Evolutionary conservation across 2,888 invertebrate genomes (phyloP), one percentile per base, ranked within the genome.

Genomic region (Ornithoptera alexandrae): DNA sequence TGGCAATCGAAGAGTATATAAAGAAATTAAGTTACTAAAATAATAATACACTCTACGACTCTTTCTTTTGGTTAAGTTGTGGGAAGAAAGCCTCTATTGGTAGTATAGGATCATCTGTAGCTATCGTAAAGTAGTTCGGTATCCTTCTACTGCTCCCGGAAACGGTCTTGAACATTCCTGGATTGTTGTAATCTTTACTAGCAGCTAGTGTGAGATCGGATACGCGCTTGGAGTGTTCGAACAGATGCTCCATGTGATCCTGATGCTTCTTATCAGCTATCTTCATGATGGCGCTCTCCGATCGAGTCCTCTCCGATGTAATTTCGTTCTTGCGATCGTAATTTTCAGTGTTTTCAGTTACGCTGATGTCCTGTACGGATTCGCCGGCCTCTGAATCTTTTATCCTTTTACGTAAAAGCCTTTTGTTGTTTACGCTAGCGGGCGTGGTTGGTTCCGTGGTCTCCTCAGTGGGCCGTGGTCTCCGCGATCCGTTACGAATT

Each of bases 41-140:
- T 72, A 74, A 84, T 83, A 79, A 84, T 22, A 22, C 22, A 85
- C 78, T 67, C 87, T 89, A 92, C 73, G 90, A 82, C 83, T 93
- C 91, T 85, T 94, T 93, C 84, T 93, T 94, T 84, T 94, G 94
- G 75, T 95, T 94, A 63, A 96, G 83, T 80, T 95, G 95, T 22
- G 96, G 95, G 81, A 97, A 96, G 85, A 96, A 96, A 0, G 96
- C 96, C 85, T 96, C 96, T 73, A 97, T 95, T 0, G 97, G 96
- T 65, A 97, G 88, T 67, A 96, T 96, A 0, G 96, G 96, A 81
- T 96, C 96, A 74, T 96, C 96, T 0, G 96, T 96, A 1, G 95
- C 94, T 84, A 96, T 94, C 30, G 95, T 95, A 76, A 96, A 95
- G 78, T 95, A 95, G 77, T 93, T 94, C 5, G 95, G 94, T 78